Evolutionary conservation across 2,888 invertebrate species (phyloP).

Genomic region (Drosophila algonquin): DNA sequence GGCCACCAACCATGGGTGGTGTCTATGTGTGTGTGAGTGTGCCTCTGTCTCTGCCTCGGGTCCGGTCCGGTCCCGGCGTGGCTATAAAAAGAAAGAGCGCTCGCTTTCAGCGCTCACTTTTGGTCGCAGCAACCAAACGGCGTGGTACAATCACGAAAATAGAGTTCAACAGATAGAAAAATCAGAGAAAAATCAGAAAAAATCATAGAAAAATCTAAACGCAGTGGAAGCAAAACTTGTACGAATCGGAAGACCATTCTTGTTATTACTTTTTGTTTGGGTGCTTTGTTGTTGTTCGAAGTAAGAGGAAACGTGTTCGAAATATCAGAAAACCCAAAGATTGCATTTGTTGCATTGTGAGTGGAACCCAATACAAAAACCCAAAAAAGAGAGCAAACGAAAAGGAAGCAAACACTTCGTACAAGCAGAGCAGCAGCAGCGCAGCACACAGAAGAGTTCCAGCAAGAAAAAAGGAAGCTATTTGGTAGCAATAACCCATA

Average conservation of each 20-base stretch:
- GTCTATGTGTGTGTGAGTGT: slow-evolving; percentile 14
- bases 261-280: slow-evolving; percentile 45
- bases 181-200: background rate
- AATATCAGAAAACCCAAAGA: slow-evolving; percentile 9
- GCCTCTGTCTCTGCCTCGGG: slow-evolving; percentile 22
- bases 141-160: slow-evolving; percentile 50
- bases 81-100: slow-evolving; percentile 73
- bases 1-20: background rate
- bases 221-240: slow-evolving; percentile 42
- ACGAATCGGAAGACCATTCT: slow-evolving; percentile 12
- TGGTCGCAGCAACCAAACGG: slow-evolving; percentile 81
- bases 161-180: slow-evolving; percentile 6
- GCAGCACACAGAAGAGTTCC: slow-evolving; percentile 15
- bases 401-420: background rate
- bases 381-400: background rate
- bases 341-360: slow-evolving; percentile 44
- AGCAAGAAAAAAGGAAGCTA: slow-evolving; percentile 8
- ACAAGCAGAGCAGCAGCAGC: background rate
- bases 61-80: slow-evolving; percentile 28
- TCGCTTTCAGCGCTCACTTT: slow-evolving; percentile 81
- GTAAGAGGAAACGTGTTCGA: slow-evolving; percentile 2
- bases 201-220: slow-evolving; percentile 18
- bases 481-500: background rate
- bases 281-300: slow-evolving; percentile 6
- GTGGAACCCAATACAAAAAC: slow-evolving; percentile 16